phyloP scores from a whole-genome alignment of 2,113 vertebrate species.

The Stomatorhinus ivindoensis region DNA sequence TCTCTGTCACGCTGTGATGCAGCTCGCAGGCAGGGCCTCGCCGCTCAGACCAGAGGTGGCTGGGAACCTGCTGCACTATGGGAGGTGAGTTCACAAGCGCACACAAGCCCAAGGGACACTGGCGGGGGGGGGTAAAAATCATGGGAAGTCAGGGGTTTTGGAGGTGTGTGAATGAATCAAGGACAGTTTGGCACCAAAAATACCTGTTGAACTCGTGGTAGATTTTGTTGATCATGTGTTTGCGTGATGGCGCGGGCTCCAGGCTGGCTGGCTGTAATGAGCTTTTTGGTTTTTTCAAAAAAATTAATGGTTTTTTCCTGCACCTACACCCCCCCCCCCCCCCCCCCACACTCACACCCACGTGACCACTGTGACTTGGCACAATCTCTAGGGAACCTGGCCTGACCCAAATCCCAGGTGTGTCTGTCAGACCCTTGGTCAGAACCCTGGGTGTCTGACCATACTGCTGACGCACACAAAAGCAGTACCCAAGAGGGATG shows the following conservation, averaged over 20 bases:
- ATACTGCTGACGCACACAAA: neutral
- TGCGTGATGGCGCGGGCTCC: neutral
- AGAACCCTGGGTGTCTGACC: neutral
- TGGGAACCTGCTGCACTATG: conserved; percentile 93
- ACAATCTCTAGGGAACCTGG: neutral
- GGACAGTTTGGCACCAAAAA: neutral
- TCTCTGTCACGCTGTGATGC: neutral
- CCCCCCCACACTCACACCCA: neutral
- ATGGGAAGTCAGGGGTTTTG: neutral
- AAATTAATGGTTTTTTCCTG: neutral
- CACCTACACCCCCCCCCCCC: too few species aligned
- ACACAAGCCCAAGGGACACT: neutral
- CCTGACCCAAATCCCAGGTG: neutral
- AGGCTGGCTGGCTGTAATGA: neutral
- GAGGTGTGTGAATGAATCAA: neutral
- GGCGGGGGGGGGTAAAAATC: neutral
- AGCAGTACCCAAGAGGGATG: conserved; percentile 14
- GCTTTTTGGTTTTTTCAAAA: conserved; percentile 2
- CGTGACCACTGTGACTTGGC: neutral
- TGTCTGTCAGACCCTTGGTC: neutral
- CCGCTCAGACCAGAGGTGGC: conserved; percentile 85
- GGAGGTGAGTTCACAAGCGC: conserved; percentile 65
- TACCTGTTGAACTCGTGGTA: neutral
- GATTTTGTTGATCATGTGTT: neutral
- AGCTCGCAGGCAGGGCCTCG: conserved; percentile 93